Percentiles rank a stretch among this genome's conserved stretches.
These are phyloP conservation scores for Tangara arthus DNA, from an alignment of 2,797 vertebrate genomes.

Conservation along the genomic window DNA sequence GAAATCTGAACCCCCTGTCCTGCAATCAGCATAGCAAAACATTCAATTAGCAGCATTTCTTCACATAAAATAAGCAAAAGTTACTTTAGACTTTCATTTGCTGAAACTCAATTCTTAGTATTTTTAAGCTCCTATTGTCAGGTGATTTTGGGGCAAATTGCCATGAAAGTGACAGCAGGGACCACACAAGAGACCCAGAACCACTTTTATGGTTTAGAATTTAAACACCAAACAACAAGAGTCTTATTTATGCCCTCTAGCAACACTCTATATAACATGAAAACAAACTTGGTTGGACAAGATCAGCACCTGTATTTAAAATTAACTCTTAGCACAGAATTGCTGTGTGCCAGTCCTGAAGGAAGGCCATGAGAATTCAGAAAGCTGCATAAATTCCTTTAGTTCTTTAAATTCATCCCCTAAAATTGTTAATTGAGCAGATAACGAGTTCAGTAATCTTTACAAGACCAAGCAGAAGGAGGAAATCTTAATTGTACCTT, in stretches of 20 bases:
- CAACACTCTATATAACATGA: background rate
- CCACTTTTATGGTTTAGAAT: background rate
- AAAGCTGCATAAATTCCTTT: background rate
- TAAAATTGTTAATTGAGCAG: background rate
- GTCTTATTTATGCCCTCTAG: background rate
- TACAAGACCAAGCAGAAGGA: background rate
- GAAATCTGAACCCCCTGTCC: background rate
- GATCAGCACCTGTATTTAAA: background rate
- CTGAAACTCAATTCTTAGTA: background rate
- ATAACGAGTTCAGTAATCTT: background rate
- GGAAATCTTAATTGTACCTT: conserved; percentile 42
- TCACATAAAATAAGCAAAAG: background rate
- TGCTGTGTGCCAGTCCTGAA: background rate
- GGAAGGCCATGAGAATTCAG: background rate
- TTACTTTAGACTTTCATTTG: background rate
- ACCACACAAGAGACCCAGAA: background rate
- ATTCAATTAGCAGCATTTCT: background rate
- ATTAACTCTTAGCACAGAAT: background rate
- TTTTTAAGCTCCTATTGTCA: background rate
- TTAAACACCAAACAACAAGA: background rate
- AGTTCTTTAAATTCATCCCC: background rate
- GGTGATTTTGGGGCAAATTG: background rate
- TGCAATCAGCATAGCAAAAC: background rate
- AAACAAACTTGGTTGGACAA: background rate
- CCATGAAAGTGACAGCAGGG: background rate